Evolutionary conservation across 2,888 invertebrate genomes (phyloP).

Genomic region (Acrobeloides nanus): DNA sequence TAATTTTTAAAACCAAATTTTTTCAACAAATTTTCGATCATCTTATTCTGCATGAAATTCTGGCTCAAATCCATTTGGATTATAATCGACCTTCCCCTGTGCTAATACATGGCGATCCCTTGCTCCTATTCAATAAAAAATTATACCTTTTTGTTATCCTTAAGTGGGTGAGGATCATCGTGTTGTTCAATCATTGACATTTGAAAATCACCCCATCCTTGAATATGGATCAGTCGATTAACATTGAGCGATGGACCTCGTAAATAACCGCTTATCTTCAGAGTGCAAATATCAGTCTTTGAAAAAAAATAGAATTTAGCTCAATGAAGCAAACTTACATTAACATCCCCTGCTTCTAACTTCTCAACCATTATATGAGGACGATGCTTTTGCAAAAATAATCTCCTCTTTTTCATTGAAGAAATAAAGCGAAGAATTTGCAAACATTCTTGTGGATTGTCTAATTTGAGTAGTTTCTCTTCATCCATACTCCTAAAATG

Average conservation of each 20-base stretch:
- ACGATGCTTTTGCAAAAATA: constrained; percentile 71
- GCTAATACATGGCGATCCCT: no score
- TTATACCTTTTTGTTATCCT: no score
- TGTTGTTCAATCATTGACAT: constrained; percentile 67
- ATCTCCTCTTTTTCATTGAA: constrained; percentile 70
- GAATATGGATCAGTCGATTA: constrained; percentile 79
- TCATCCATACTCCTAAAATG: constrained; percentile 61
- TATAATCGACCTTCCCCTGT: no score
- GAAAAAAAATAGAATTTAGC: no score
- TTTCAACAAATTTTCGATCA: no score
- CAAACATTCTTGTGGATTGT: constrained; percentile 63
- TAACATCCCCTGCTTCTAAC: constrained; percentile 61
- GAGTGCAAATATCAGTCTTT: constrained; percentile 32
- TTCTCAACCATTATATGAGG: constrained; percentile 77
- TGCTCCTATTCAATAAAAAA: no score
- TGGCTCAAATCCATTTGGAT: no score
- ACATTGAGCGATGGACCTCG: constrained; percentile 75
- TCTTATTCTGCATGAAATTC: no score
- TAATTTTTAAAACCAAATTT: no score
- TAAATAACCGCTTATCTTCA: constrained; percentile 75
- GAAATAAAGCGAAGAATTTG: constrained; percentile 71
- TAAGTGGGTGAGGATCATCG: constrained; percentile 16
- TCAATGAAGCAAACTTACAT: constrained; percentile 18
- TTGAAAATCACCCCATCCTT: constrained; percentile 87
- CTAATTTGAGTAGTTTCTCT: constrained; percentile 72